Percentiles rank a stretch among this genome's conserved stretches.
These are phyloP conservation scores for Limnephilus rhombicus DNA, from an alignment of 2,888 invertebrate species.

Conservation along the genomic window DNA sequence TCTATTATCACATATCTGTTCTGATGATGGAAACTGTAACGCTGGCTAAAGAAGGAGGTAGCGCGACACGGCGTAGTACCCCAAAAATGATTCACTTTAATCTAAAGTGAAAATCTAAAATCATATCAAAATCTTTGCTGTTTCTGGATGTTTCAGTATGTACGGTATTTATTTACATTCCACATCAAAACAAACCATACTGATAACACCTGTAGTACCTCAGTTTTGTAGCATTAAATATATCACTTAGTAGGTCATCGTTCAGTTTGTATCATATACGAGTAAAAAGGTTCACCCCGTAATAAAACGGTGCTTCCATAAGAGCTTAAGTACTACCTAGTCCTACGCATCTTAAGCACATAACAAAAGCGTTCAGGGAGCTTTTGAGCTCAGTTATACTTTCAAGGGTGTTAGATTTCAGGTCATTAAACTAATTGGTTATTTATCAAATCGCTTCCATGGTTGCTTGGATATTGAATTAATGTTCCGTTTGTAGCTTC, in stretches of 20 bases:
- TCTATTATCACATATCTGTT: too few relatives aligned
- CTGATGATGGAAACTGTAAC: too few relatives aligned
- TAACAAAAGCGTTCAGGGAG: neutral
- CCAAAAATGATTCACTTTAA: too few relatives aligned
- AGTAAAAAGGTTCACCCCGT: neutral
- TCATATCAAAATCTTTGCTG: too few relatives aligned
- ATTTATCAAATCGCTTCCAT: conserved; percentile 60
- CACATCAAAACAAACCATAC: too few relatives aligned
- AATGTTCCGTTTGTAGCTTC: conserved; percentile 55
- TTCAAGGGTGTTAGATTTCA: conserved; percentile 59
- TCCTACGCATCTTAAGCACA: neutral
- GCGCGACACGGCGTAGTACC: too few relatives aligned
- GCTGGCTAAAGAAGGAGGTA: too few relatives aligned
- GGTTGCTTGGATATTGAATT: conserved; percentile 60
- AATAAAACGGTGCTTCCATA: neutral
- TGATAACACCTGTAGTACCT: neutral
- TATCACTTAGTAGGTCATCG: neutral
- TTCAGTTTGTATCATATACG: neutral
- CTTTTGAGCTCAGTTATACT: neutral
- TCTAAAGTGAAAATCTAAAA: too few relatives aligned
- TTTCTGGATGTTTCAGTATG: too few relatives aligned
- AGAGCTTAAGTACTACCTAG: neutral
- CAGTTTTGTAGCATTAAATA: neutral
- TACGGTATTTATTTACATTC: too few relatives aligned
- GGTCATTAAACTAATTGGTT: conserved; percentile 65